Percentiles rank a stretch among this genome's conserved stretches.
Evolutionary conservation across 2,797 vertebrate genomes (phyloP).

Genomic region (Syngnathus rostellatus): DNA sequence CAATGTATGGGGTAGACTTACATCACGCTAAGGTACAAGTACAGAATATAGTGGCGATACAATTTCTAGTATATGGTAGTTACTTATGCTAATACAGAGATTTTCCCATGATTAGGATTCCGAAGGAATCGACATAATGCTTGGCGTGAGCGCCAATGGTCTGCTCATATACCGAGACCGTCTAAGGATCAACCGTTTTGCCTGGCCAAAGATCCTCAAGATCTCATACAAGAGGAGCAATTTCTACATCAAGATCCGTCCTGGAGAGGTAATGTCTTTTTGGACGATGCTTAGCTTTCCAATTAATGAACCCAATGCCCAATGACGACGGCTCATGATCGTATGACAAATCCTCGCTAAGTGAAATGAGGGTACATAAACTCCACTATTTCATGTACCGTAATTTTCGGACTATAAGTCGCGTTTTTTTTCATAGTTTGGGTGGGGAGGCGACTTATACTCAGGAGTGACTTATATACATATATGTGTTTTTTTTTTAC

Average conservation of each 20-base stretch:
- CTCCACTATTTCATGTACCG: background rate
- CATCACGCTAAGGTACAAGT: slow-evolving; percentile 89
- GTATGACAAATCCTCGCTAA: background rate
- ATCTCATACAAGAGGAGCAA: slow-evolving; percentile 99
- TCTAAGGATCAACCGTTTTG: slow-evolving; percentile 94
- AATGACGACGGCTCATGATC: background rate
- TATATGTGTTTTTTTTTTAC: too few relatives aligned
- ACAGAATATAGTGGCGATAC: background rate
- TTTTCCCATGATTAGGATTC: slow-evolving; percentile 76
- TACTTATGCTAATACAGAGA: too few relatives aligned
- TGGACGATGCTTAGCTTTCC: background rate
- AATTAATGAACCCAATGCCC: background rate
- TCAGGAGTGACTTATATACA: too few relatives aligned
- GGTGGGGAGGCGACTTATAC: too few relatives aligned
- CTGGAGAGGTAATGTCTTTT: slow-evolving; percentile 80
- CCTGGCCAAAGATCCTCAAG: slow-evolving; percentile 99
- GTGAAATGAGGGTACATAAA: background rate
- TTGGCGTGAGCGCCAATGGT: slow-evolving; percentile 93
- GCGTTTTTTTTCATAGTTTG: too few relatives aligned
- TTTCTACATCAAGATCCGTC: slow-evolving; percentile 99
- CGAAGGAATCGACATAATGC: slow-evolving; percentile 97
- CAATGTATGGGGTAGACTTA: slow-evolving; percentile 97
- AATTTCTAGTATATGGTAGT: too few relatives aligned
- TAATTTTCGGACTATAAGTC: too few relatives aligned
- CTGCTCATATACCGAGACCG: slow-evolving; percentile 96